Evolutionary conservation across 2,113 vertebrate species (phyloP), one percentile per base, ranked within the genome.

Genomic region (Coregonus clupeaformis): DNA sequence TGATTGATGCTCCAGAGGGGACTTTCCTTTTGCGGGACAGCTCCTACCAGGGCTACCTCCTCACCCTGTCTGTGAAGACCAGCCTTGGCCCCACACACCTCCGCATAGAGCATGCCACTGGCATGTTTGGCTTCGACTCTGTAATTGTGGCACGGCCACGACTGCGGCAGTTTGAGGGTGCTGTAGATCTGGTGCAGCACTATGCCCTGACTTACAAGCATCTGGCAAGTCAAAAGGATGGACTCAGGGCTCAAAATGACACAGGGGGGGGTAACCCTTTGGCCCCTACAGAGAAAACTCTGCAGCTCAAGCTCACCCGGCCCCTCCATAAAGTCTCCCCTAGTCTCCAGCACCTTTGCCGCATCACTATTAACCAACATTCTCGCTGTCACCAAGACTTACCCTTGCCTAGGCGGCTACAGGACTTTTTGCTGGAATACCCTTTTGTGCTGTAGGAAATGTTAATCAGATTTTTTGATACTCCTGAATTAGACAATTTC

Each of bases 51-150:
- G 71, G 69, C 3, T 86, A 82, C 71, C 69, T 79, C n/a, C 82
- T 90, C 7, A 86, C 87, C 5, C 77, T 89, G 12, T 89, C 87
- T 0, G 78, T 86, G 47, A 85, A 80, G 78, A 87, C 85, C 20
- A 79, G 79, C 30, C 62, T 85, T 0, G 85, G 85, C 6, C 82
- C 87, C 29, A 87, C 85, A 5, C 85, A 86, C 81, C 81, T 90
- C 27, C 82, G 82, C 29, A 86, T 88, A 22, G 80, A 86, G 69
- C 78, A 82, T 55, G 72, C 67, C 0, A 76, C 71, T 16, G 80
- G 84, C 0, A 47, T 69, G 42, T 90, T 90, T 25, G 75, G 84
- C 68, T 86, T 90, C 4, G 84, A 89, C 76, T 86, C 87, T 0
- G 69, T 82, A 55, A 71, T 82, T 30, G 27, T 87, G 77, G 82